Evolutionary conservation across 2,888 invertebrate genomes (phyloP).

Genomic region (Fragum sueziense): DNA sequence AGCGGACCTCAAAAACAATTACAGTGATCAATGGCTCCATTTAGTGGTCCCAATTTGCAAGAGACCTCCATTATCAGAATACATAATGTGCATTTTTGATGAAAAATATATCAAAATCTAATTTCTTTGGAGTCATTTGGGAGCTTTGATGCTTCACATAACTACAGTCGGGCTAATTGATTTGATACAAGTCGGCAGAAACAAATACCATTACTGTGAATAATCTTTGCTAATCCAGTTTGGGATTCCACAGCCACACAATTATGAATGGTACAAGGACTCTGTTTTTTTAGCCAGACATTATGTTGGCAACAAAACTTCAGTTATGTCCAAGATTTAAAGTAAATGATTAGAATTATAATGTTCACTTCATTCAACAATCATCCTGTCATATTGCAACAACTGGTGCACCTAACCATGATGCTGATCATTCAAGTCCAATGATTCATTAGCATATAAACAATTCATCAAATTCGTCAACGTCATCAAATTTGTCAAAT

Average conservation of each 20-base stretch:
- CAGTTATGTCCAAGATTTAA: too few relatives aligned
- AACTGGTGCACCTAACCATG: too few relatives aligned
- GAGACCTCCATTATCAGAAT: conserved; percentile 55
- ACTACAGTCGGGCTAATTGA: conserved; percentile 55
- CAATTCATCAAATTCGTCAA: too few relatives aligned
- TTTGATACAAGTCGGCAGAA: conserved; percentile 60
- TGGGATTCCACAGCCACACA: conserved; percentile 36
- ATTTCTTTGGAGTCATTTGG: conserved; percentile 58
- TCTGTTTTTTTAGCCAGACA: too few relatives aligned
- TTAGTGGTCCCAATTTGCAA: conserved; percentile 39
- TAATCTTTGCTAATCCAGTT: conserved; percentile 61
- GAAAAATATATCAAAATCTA: conserved; percentile 63
- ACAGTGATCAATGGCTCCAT: conserved; percentile 54
- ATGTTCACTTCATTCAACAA: too few relatives aligned
- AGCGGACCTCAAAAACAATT: conserved; percentile 62
- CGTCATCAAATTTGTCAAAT: too few relatives aligned
- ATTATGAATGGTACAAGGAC: conserved; percentile 27
- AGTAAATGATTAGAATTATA: too few relatives aligned
- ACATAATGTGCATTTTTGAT: conserved; percentile 65
- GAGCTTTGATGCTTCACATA: conserved; percentile 50
- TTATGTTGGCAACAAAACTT: too few relatives aligned
- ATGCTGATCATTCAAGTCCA: too few relatives aligned
- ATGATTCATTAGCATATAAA: too few relatives aligned
- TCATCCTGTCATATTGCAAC: too few relatives aligned
- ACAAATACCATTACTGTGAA: conserved; percentile 58